Base-by-base conservation (phyloP, 2,113 vertebrate species). In the Tichodroma muraria region DNA sequence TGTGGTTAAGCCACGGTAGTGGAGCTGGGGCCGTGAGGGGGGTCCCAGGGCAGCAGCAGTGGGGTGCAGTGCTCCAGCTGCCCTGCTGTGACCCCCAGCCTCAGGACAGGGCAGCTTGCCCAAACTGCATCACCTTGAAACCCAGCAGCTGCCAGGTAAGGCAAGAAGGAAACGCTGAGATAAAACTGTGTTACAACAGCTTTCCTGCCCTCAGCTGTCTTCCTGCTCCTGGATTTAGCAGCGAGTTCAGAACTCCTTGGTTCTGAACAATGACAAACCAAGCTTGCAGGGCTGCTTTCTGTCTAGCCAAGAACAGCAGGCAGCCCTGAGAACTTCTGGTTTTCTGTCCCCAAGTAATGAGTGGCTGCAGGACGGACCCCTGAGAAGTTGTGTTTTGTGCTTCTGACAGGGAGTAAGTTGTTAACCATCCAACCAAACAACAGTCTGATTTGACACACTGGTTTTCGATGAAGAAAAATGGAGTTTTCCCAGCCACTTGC, bases 241-340 rank as follows among this genome's bases (percentile, higher is more conserved):
- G 69, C 78, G 11, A 42, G 10, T 6, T 35, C 65, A 60, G 63
- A 45, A 27, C 68, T 47, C 49, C 9, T 25, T 57, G 63, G 52
- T 76, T 31, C 75, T 57, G 37, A n/a, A n/a, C 64, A 45, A 2
- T 0, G 6, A 38, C 38, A 57, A 49, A n/a, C 21, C 2, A 1
- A 78, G 50, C 31, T 80, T 44, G 42, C 54, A 18, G 24, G 60
- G 40, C 18, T 1, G 0, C n/a, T 64, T 72, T 44, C 61, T 76
- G 63, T 63, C 35, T 28, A 4, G 49, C 3, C 4, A 35, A 20
- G 59, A 31, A 21, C 6, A 0, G 0, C 0, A 6, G 4, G 31
- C 33, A 44, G 18, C 2, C 4, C 59, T 56, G 54, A 38, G 79
- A 40, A 72, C 40, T 85, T 52, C 57, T 76, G 24, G 5, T 27